A percentile compares a stretch with the other conserved stretches of the same genome.
phyloP scores from a whole-genome alignment of 2,113 vertebrate genomes.

The Thinocorus orbignyianus region DNA sequence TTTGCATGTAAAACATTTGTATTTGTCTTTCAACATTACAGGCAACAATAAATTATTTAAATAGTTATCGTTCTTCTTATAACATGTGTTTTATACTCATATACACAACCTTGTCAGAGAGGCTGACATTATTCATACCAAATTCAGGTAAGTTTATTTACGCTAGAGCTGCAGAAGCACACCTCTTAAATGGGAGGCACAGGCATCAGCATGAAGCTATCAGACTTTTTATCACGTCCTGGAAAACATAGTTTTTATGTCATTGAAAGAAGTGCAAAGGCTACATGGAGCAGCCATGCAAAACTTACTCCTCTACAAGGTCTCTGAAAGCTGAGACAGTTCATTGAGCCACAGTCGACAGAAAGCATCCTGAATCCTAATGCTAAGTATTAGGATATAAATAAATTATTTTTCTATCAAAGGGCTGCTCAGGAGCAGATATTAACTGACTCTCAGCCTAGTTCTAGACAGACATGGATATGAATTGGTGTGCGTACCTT shows the following conservation, averaged over 20 bases:
- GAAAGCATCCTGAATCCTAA: not conserved
- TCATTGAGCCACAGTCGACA: not conserved
- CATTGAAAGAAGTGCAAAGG: not conserved
- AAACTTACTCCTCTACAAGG: not conserved
- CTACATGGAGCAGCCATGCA: accelerated
- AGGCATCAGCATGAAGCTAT: not conserved
- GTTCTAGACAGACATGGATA: accelerated
- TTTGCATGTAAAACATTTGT: not conserved
- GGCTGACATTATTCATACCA: not conserved
- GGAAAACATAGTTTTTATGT: not conserved
- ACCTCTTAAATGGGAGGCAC: not conserved
- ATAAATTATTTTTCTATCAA: not conserved
- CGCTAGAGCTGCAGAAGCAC: not conserved
- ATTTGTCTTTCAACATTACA: not conserved
- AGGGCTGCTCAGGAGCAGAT: not conserved
- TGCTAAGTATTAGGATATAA: not conserved
- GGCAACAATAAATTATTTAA: not conserved
- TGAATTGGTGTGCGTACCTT: accelerated
- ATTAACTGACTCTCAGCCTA: not conserved
- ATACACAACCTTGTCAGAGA: not conserved
- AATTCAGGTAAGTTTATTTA: not conserved
- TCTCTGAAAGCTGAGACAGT: not conserved
- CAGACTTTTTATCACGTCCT: not conserved
- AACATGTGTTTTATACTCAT: not conserved
- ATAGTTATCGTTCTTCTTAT: not conserved